phyloP scores from a whole-genome alignment of 2,113 vertebrate species.

The Cyprinodon variegatus region DNA sequence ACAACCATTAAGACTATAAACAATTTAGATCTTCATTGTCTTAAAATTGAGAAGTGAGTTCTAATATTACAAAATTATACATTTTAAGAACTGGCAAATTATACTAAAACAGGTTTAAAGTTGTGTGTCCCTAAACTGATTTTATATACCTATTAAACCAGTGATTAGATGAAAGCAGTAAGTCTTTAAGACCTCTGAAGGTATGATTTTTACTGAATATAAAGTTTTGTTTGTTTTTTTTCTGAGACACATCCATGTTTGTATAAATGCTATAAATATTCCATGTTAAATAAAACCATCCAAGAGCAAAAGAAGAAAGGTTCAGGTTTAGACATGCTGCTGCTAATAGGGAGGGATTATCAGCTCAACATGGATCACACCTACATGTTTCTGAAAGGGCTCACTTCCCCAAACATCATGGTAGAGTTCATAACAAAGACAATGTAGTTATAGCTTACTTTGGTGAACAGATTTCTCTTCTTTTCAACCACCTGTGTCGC shows the following conservation, averaged over 20 bases:
- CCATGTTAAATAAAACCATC: neutral
- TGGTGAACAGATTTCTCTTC: neutral
- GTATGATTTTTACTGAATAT: neutral
- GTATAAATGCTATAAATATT: neutral
- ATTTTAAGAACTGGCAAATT: neutral
- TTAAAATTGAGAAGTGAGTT: neutral
- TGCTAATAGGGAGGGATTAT: neutral
- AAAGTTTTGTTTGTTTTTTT: neutral
- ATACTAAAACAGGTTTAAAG: neutral
- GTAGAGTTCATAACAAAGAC: neutral
- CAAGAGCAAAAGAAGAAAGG: neutral
- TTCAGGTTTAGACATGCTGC: slow-evolving; percentile 25
- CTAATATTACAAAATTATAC: neutral
- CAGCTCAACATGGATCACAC: slow-evolving; percentile 33
- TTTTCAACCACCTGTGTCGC: neutral
- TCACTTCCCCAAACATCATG: neutral
- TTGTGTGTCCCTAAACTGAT: neutral
- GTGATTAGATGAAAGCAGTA: neutral
- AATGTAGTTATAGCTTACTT: neutral
- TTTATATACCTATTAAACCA: neutral
- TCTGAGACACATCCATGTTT: neutral
- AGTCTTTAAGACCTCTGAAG: neutral
- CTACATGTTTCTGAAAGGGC: neutral
- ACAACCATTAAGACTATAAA: neutral
- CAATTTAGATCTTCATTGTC: neutral